Base-by-base conservation (phyloP, 2,888 invertebrate species). In the Kryphioiulus occultus region DNA sequence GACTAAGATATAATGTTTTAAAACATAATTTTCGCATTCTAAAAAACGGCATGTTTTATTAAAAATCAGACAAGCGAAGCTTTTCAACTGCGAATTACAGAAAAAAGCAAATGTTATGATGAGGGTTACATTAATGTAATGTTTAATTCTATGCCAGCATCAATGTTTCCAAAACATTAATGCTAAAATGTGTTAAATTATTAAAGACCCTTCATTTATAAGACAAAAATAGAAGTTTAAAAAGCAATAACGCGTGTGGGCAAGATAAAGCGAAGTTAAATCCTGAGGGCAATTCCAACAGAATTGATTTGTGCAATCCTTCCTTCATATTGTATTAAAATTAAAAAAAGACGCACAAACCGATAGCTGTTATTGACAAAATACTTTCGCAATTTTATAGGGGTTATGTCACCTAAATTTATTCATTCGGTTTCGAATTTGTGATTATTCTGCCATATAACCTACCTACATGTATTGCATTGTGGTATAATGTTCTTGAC, bases 71-170 rank as follows among this genome's bases (percentile, higher is more conserved):
- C 5, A 30, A 78, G 78, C 30, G 30, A 78, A 30, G 78, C 78
- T 78, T 78, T 78, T 78, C 30, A 78, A 78, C 78, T 78, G 78
- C 78, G 78, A 30, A 78, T 78, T 78, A 78, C 78, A 78, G 78
- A 78, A 78, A 78, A 78, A 78, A 78, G 78, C 78, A 30, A 78
- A 30, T 68, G 26, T 78, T 30, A 78, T 26, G 78, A 68, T 68
- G 30, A 78, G 78, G 78, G 15, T 78, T 78, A 78, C 78, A 78
- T 78, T 78, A 78, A 78, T 78, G 78, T 78, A 78, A 78, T 78
- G 78, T 78, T 78, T 78, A 78, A 78, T 30, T 78, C 78, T 78
- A 78, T 78, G 30, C 78, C 30, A 78, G 26, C 78, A 78, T 78
- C 78, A 78, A 78, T 78, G 78, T 78, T 78, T 78, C 30, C 30